Base-by-base conservation (phyloP, 2,113 vertebrate species). In the Prionailurus bengalensis region DNA sequence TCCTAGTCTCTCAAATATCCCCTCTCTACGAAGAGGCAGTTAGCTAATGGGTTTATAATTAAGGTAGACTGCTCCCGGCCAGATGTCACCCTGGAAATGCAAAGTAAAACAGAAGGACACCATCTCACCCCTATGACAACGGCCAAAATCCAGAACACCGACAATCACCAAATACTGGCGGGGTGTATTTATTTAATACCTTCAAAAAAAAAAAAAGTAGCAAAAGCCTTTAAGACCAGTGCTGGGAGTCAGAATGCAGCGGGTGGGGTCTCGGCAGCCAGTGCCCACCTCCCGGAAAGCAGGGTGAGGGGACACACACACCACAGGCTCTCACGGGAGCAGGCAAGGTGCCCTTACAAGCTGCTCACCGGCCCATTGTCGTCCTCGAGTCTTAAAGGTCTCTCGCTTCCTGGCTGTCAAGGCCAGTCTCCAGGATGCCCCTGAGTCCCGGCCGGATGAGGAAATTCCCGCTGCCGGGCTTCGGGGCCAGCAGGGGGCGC, bases 391-490 rank as follows among this genome's bases (percentile, higher is more conserved):
- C 15, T 48, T 27, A 11, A 25, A 12, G 13, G 27, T 11, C 36
- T 36, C 36, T 36, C 13, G 29, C 25, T 73, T 73, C 27, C 73
- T 39, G 88, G 25, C 8, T 31, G 36, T 36, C 29, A 19, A n/a
- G 79, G 3, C 1, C 12, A 0, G 1, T 4, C 63, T 14, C 33
- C 1, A 0, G 5, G 45, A 25, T 17, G 4, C 4, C 3, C 7
- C 23, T 1, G 27, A 31, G 4, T 33, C 33, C 33, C 4, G 2
- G 7, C 9, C 4, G 15, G 27, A 36, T 6, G 0, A 0, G 25
- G 51, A 29, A 17, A n/a, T 11, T 10, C 78, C 66, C 1, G 29
- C 8, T 4, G 12, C 48, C 58, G 14, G 53, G 13, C 65, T 29
- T 17, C 0, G 0, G 0, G 0, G 48, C 68, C 74, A 79, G 80